Evolutionary conservation across 2,888 invertebrate genomes (phyloP).

Genomic region (Cryptus armator): DNA sequence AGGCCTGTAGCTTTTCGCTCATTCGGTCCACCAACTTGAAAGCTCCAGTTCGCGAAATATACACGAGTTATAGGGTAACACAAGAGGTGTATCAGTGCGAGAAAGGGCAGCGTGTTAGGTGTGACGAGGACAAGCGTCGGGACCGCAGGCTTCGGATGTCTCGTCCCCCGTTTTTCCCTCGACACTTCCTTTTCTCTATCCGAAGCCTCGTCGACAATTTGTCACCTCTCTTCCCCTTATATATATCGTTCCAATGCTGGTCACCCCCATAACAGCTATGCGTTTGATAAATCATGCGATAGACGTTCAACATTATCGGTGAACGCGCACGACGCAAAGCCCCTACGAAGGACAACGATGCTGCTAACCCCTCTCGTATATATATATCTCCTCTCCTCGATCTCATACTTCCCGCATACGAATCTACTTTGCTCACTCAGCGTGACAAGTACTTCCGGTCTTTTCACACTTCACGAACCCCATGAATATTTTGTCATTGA

Average conservation of each 20-base stretch:
- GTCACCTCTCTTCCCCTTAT: conserved; percentile 62
- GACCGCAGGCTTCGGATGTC: conserved; percentile 30
- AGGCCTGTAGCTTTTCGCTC: conserved; percentile 57
- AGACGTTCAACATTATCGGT: conserved; percentile 79
- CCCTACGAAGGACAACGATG: conserved; percentile 46
- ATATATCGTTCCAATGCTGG: conserved; percentile 59
- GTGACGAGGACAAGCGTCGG: conserved; percentile 25
- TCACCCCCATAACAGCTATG: conserved; percentile 73
- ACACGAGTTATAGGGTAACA: conserved; percentile 27
- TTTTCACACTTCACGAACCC: conserved; percentile 45
- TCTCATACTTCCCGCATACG: conserved; percentile 16
- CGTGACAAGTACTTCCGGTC: conserved; percentile 59
- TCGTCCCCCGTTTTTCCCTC: conserved; percentile 46
- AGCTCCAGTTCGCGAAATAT: neutral
- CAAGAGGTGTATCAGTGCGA: conserved; percentile 11
- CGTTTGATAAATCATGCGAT: conserved; percentile 83
- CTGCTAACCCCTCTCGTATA: conserved; percentile 36
- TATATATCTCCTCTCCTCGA: neutral
- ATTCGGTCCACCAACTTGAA: conserved; percentile 31
- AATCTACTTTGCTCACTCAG: conserved; percentile 36
- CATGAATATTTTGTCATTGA: neutral
- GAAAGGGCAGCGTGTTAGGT: conserved; percentile 40
- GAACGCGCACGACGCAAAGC: conserved; percentile 42
- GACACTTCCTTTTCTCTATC: conserved; percentile 75
- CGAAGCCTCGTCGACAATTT: conserved; percentile 71